These are phyloP conservation scores for Anas capensis DNA, from an alignment of 2,797 vertebrate genomes.

Conservation along the genomic window DNA sequence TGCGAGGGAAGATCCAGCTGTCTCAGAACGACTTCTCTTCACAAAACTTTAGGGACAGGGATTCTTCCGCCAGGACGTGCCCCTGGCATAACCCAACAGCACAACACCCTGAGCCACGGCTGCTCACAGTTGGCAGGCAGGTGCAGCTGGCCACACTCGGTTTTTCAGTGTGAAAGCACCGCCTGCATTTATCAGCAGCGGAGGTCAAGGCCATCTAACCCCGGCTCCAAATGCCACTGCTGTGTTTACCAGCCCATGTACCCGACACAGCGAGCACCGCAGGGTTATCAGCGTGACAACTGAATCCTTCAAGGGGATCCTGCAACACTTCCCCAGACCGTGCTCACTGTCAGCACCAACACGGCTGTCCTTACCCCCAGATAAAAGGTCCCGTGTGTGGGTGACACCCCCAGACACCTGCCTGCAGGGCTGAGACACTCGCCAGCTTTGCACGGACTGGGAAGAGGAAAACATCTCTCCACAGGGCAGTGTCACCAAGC, in stretches of 20 bases:
- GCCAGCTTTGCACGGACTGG: background rate
- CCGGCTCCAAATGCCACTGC: background rate
- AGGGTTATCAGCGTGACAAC: background rate
- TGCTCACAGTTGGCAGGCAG: background rate
- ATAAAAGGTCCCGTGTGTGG: background rate
- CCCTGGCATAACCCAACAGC: background rate
- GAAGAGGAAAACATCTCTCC: background rate
- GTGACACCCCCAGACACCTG: background rate
- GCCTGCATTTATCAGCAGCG: background rate
- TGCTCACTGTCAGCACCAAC: background rate
- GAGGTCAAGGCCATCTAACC: background rate
- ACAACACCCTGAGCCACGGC: background rate
- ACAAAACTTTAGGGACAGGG: fast-evolving
- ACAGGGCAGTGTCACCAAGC: background rate
- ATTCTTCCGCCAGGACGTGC: fast-evolving
- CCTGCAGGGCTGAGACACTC: background rate
- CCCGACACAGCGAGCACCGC: background rate
- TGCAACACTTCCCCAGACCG: background rate
- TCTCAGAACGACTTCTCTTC: background rate
- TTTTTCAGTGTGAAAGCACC: background rate
- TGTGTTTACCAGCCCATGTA: background rate
- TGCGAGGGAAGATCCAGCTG: background rate
- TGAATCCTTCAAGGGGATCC: background rate
- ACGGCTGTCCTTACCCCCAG: background rate
- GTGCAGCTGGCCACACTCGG: fast-evolving